These are phyloP conservation scores for Corythaeola cristata DNA, from an alignment of 2,113 vertebrate genomes.

Conservation along the genomic window DNA sequence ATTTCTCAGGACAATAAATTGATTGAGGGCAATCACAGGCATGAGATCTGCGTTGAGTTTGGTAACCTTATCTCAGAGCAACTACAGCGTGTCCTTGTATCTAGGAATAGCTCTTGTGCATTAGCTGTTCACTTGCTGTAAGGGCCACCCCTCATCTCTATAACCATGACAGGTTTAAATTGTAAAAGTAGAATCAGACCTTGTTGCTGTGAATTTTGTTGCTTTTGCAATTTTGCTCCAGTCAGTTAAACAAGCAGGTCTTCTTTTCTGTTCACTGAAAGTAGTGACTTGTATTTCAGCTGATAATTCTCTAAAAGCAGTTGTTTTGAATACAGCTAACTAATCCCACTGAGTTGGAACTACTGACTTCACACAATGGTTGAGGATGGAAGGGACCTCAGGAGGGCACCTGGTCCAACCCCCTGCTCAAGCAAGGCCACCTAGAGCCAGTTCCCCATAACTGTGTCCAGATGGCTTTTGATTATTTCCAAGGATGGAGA, in stretches of 20 bases:
- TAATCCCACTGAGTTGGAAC: neutral
- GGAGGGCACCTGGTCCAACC: neutral
- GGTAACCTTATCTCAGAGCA: neutral
- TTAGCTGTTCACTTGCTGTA: neutral
- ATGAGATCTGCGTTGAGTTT: neutral
- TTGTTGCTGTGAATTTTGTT: neutral
- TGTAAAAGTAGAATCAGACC: neutral
- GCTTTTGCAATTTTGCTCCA: neutral
- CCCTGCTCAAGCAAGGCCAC: neutral
- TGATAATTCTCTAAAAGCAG: neutral
- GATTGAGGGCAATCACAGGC: neutral
- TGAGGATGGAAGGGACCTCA: neutral
- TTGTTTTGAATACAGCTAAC: neutral
- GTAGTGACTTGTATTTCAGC: neutral
- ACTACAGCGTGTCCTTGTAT: neutral
- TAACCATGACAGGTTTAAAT: neutral
- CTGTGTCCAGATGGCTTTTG: neutral
- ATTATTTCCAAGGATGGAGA: neutral
- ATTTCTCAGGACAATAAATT: neutral
- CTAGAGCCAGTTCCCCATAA: neutral
- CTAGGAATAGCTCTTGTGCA: neutral
- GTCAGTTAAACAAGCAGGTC: neutral
- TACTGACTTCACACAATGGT: neutral
- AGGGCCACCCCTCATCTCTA: neutral
- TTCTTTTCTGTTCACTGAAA: neutral